Percentiles rank a stretch among this genome's conserved stretches.
Conservation (phyloP, 2,113 vertebrate species). For the Lucifuga dentata region DNA sequence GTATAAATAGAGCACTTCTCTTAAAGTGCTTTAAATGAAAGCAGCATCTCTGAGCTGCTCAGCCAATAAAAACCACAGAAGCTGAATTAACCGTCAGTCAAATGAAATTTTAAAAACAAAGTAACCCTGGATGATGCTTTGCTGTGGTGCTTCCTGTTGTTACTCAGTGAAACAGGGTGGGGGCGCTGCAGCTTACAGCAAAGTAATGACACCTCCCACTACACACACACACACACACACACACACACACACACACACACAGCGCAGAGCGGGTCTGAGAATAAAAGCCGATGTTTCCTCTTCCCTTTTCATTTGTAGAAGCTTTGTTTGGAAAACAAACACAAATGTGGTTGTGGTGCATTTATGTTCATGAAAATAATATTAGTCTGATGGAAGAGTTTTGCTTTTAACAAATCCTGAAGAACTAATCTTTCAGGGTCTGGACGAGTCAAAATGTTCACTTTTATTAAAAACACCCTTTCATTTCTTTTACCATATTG, state of each 20-base stretch:
- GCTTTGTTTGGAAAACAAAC: conserved; percentile 13
- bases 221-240: conserved; percentile 64
- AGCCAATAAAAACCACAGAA: conserved; percentile 50
- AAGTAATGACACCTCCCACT: conserved; percentile 39
- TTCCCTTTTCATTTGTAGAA: conserved; percentile 36
- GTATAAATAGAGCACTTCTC: conserved; percentile 50
- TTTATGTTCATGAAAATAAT: conserved; percentile 42
- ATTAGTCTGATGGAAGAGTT: conserved; percentile 1
- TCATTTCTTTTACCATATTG: conserved; percentile 49
- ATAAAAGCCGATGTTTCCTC: conserved; percentile 12
- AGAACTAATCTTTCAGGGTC: conserved; percentile 5
- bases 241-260: too few relatives aligned
- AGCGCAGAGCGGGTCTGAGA: conserved; percentile 23
- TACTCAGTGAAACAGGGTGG: conserved; percentile 11
- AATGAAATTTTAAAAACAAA: conserved; percentile 24
- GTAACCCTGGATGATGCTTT: too few relatives aligned
- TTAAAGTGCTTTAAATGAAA: conserved; percentile 60
- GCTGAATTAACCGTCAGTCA: conserved; percentile 44
- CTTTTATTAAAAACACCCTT: conserved; percentile 56
- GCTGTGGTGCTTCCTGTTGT: conserved; percentile 37
- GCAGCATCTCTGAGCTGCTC: neutral
- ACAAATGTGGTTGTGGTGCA: neutral
- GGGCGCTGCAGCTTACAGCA: conserved; percentile 1
- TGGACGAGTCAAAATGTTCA: conserved; percentile 10
- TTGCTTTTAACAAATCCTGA: conserved; percentile 30